These are phyloP conservation scores for Gymnothorax reevesii DNA, from an alignment of 2,797 vertebrate species.

Conservation along the genomic window DNA sequence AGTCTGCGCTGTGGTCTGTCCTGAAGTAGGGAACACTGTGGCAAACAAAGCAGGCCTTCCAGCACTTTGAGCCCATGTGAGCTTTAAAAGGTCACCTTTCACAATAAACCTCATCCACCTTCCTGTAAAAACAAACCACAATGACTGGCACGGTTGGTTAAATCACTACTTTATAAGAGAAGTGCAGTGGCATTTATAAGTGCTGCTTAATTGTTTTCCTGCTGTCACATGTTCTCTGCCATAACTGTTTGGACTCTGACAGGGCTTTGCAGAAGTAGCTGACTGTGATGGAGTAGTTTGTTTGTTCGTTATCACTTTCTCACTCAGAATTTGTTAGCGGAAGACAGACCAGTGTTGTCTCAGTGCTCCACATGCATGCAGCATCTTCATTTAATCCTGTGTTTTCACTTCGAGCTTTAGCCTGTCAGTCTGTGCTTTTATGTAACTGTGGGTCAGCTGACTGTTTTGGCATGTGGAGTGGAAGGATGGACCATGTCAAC, in stretches of 20 bases:
- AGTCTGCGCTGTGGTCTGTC: background rate
- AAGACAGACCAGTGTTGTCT: conserved; percentile 2
- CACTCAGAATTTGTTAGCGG: background rate
- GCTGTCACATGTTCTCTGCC: background rate
- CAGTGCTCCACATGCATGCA: background rate
- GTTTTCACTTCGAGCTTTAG: background rate
- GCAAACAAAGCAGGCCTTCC: background rate
- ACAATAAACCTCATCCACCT: conserved; percentile 14
- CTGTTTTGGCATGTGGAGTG: background rate
- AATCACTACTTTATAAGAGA: conserved; percentile 7
- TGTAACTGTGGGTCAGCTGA: background rate
- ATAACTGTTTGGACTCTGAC: background rate
- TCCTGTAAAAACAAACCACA: conserved; percentile 11
- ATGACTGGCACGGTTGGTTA: conserved; percentile 17
- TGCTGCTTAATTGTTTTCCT: background rate
- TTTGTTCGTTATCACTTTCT: background rate
- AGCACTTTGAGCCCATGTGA: background rate
- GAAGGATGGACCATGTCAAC: background rate
- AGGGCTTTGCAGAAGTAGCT: background rate
- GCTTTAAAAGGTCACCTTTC: conserved; percentile 21
- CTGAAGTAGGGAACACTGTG: background rate
- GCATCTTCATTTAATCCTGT: background rate
- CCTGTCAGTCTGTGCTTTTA: background rate
- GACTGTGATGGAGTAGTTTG: background rate
- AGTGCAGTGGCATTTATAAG: conserved; percentile 18